Percentiles rank a stretch among this genome's conserved stretches.
Conservation (phyloP, 2,113 vertebrate species). For the Echinops telfairi region DNA sequence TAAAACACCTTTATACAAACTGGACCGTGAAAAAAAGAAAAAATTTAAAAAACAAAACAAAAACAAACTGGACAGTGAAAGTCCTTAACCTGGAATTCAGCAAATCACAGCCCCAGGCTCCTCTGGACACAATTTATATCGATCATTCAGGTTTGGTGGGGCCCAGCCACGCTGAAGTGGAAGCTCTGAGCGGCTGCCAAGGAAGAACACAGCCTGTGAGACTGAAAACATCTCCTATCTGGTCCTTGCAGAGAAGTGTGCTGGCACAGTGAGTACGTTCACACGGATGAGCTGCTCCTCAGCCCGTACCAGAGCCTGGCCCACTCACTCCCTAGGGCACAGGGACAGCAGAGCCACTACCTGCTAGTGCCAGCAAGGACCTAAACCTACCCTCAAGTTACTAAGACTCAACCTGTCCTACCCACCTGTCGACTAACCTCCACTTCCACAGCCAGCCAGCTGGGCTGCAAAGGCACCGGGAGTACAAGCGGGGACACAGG, state of each 20-base stretch:
- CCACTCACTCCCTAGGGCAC: too few relatives aligned
- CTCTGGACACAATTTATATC: not conserved
- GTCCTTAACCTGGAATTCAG: slow-evolving; percentile 7
- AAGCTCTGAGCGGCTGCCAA: not conserved
- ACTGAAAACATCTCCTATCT: not conserved
- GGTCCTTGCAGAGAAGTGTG: not conserved
- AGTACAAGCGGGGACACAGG: too few relatives aligned
- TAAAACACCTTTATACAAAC: slow-evolving; percentile 47
- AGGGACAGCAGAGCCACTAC: not conserved
- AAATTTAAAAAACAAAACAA: too few relatives aligned
- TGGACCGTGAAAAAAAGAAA: not conserved
- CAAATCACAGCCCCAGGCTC: not conserved
- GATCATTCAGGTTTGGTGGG: slow-evolving; percentile 17
- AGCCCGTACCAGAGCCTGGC: not conserved
- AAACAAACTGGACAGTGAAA: not conserved
- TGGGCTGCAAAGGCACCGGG: too few relatives aligned
- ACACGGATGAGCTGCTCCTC: not conserved
- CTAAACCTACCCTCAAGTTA: too few relatives aligned
- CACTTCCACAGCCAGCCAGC: too few relatives aligned
- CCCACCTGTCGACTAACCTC: too few relatives aligned
- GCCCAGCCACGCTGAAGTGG: not conserved
- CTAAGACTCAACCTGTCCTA: too few relatives aligned
- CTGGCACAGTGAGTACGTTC: not conserved
- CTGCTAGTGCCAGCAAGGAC: too few relatives aligned
- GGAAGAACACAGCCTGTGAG: not conserved